A percentile compares a stretch with the other conserved stretches of the same genome.
These are phyloP conservation scores for Cistogaster globosa DNA, from an alignment of 2,888 invertebrate species.

Conservation along the genomic window DNA sequence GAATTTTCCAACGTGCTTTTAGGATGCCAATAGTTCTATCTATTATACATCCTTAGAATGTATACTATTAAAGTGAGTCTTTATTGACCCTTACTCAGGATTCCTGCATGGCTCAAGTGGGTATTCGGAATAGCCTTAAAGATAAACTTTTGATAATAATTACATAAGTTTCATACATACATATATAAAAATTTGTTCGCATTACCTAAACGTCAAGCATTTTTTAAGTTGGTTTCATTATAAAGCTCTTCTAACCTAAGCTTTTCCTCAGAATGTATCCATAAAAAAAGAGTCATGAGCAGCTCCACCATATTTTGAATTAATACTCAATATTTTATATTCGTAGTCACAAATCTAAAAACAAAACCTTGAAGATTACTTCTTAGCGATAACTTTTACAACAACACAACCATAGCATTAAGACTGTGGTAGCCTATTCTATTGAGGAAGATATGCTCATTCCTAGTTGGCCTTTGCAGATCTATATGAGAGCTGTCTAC, in stretches of 20 bases:
- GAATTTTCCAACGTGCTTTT: slow-evolving; percentile 22
- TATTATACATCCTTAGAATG: slow-evolving; percentile 28
- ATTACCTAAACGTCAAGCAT: slow-evolving; percentile 8
- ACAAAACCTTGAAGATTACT: not conserved
- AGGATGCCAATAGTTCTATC: slow-evolving; percentile 15
- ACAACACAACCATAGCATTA: not conserved
- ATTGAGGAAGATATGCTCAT: not conserved
- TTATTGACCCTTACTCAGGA: slow-evolving; percentile 26
- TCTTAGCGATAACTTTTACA: not conserved
- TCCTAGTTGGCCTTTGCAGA: not conserved
- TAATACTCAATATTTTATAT: too few relatives aligned
- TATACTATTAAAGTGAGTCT: slow-evolving; percentile 28
- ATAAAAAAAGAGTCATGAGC: too few relatives aligned
- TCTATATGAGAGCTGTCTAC: not conserved
- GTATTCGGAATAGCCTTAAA: slow-evolving; percentile 21
- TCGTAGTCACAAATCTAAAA: too few relatives aligned
- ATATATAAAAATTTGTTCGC: too few relatives aligned
- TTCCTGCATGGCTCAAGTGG: slow-evolving; percentile 16
- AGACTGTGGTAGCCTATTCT: not conserved
- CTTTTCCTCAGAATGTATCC: too few relatives aligned
- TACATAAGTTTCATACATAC: too few relatives aligned
- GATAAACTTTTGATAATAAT: not conserved
- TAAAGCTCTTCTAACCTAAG: slow-evolving; percentile 9
- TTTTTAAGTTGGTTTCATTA: slow-evolving; percentile 8
- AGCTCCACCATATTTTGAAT: too few relatives aligned